Percentiles rank a stretch among this genome's conserved stretches.
Conservation (phyloP, 2,888 invertebrate species). For the Anoncus sp. region DNA sequence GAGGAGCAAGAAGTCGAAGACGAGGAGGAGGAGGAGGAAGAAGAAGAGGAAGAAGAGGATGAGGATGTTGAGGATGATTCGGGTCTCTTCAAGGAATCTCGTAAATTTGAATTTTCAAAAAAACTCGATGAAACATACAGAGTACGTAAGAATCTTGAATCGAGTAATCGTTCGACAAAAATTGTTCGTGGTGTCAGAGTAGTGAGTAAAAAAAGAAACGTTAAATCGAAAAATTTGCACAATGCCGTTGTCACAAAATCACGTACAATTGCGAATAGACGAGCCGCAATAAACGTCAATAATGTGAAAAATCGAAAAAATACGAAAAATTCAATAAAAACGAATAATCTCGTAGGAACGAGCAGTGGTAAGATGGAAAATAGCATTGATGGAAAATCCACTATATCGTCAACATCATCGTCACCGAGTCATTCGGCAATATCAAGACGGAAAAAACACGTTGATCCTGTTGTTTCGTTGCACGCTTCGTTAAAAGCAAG, state of each 20-base stretch:
- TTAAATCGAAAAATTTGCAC: constrained; percentile 68
- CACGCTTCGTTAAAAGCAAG: constrained; percentile 77
- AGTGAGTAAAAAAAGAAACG: constrained; percentile 75
- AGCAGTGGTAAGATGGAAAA: too few relatives aligned
- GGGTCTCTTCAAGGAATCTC: constrained; percentile 59
- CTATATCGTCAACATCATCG: too few relatives aligned
- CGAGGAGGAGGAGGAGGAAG: constrained; percentile 47
- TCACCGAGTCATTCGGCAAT: constrained; percentile 48
- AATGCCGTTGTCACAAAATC: constrained; percentile 11
- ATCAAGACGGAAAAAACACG: constrained; percentile 64
- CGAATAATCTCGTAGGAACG: constrained; percentile 23
- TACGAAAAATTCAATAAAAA: constrained; percentile 13
- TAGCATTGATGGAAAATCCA: too few relatives aligned
- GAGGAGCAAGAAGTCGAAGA: constrained; percentile 54
- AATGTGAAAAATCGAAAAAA: background rate
- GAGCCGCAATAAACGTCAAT: background rate
- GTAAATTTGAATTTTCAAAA: constrained; percentile 59
- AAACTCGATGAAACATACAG: constrained; percentile 30
- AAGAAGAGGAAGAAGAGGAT: constrained; percentile 52
- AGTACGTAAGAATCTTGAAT: constrained; percentile 54
- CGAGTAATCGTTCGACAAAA: constrained; percentile 63
- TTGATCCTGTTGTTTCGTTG: constrained; percentile 72
- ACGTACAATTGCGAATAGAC: constrained; percentile 45
- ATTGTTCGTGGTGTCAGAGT: constrained; percentile 67
- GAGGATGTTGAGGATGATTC: constrained; percentile 54